Evolutionary conservation across 2,888 invertebrate genomes (phyloP).

Genomic region (Sphaeridia pumilis): DNA sequence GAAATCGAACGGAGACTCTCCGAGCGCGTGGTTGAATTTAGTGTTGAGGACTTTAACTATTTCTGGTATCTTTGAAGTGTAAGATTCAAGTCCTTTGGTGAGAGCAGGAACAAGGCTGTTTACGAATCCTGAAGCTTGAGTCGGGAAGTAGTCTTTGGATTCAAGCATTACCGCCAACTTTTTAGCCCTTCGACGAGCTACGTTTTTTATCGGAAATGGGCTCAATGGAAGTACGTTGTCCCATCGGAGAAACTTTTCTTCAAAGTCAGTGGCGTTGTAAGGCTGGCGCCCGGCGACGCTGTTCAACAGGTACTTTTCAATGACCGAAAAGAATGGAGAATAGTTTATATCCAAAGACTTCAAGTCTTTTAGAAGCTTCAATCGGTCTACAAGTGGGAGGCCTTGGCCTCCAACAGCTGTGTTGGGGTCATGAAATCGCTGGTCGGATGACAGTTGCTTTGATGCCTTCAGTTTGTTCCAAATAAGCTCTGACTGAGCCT

Average conservation of each 20-base stretch:
- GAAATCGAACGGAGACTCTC: slow-evolving; percentile 13
- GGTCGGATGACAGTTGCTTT: too few relatives aligned
- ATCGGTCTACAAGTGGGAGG: background rate
- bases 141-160: background rate
- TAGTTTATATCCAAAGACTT: too few relatives aligned
- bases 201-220: too few relatives aligned
- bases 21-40: slow-evolving; percentile 7
- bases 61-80: background rate
- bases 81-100: background rate
- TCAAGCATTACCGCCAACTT: background rate
- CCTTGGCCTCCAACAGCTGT: background rate
- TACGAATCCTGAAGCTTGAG: too few relatives aligned
- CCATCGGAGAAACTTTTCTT: too few relatives aligned
- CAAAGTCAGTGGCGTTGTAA: background rate
- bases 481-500: too few relatives aligned
- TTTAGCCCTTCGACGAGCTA: too few relatives aligned
- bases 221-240: too few relatives aligned
- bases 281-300: too few relatives aligned
- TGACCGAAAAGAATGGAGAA: too few relatives aligned
- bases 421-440: background rate
- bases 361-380: too few relatives aligned
- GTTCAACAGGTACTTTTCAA: too few relatives aligned
- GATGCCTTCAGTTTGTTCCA: background rate
- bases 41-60: background rate
- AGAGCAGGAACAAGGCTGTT: background rate